Base-by-base conservation (phyloP, 2,888 invertebrate species). In the Oscheius onirici region DNA sequence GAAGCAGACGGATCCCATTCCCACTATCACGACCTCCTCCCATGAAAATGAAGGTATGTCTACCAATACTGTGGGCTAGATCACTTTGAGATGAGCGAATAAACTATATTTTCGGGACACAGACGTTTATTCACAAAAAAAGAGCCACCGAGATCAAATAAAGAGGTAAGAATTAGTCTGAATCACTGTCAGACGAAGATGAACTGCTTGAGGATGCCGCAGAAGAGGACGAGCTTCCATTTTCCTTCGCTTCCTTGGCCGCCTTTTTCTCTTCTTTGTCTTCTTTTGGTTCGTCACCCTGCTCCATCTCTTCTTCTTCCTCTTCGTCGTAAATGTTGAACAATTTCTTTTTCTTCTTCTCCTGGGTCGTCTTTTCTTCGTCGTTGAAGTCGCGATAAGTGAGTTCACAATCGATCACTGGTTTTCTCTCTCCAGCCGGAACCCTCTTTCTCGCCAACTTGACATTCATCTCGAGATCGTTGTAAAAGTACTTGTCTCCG, bases 381-480 rank as follows among this genome's bases (percentile, higher is more conserved):
- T 55, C 58, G n/a, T 20, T 57, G 10, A 24, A 24, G 1, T 54
- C 46, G 2, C 65, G 46, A 17, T 57, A 24, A 6, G 44, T 65
- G 1, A 57, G 17, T 41, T 65, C 44, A 34, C 57, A 71, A 40
- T 13, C 11, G n/a, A 26, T 17, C 28, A 43, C 10, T 3, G 55
- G 66, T 66, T 71, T 71, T 3, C 54, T n/a, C 10, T 44, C 49
- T 43, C 71, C 71, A 13, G 44, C 46, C n/a, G 44, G 40, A 2
- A 26, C 10, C 20, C 88, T 17, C 78, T 78, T 17, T 86, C 88
- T 67, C 79, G 84, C 69, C 88, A 88, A 70, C 86, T 80, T 84
- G 77, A 84, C 89, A 86, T 88, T 87, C 15, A 89, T 90, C 77
- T 90, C 90, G 69, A 90, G 82, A 75, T 90, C 90, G 84, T 90